phyloP scores from a whole-genome alignment of 2,113 vertebrate species.

The Okapia johnstoni region DNA sequence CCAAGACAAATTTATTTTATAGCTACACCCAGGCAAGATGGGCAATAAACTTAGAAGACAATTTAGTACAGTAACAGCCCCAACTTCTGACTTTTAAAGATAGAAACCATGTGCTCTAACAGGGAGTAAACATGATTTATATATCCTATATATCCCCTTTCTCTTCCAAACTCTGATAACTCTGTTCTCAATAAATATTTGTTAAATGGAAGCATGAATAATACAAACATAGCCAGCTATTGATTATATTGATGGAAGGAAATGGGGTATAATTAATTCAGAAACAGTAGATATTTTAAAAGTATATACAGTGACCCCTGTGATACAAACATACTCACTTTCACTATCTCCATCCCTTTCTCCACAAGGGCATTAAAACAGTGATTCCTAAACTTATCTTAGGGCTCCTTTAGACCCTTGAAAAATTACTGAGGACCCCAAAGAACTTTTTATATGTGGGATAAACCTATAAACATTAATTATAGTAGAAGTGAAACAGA shows the following conservation, averaged over 20 bases:
- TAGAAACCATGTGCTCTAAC: neutral
- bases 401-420: neutral
- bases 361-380: neutral
- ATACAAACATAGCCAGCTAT: conserved; percentile 51
- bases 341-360: neutral
- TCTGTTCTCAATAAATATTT: conserved; percentile 57
- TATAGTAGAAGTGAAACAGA: neutral
- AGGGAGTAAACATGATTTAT: conserved; percentile 8
- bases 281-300: conserved; percentile 20
- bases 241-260: conserved; percentile 58
- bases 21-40: neutral
- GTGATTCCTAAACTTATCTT: neutral
- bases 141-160: neutral
- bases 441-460: neutral
- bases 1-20: neutral
- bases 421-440: neutral
- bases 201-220: conserved; percentile 67
- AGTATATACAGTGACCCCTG: neutral
- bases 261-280: conserved; percentile 61
- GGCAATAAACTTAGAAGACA: conserved; percentile 2
- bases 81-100: neutral
- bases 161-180: conserved; percentile 11
- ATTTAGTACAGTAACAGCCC: neutral
- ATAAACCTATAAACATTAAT: neutral
- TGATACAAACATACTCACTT: neutral